Percentiles rank a stretch among this genome's conserved stretches.
phyloP scores from a whole-genome alignment of 1,140 invertebrate genomes.

The Platyura marginata region DNA sequence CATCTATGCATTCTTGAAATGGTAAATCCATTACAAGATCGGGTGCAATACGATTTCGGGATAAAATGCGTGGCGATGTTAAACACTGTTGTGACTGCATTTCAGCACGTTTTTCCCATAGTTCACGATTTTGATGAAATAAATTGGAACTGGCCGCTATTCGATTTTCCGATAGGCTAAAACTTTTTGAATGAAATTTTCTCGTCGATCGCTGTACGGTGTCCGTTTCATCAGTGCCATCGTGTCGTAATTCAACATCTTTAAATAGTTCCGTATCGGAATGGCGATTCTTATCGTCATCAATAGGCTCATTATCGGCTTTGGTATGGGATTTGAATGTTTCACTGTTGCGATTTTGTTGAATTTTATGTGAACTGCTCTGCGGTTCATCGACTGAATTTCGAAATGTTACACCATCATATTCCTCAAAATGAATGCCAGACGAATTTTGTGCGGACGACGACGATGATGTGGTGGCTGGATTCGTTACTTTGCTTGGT shows the following conservation, averaged over 20 bases:
- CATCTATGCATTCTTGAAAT: constrained; percentile 16
- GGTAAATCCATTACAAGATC: constrained; percentile 67
- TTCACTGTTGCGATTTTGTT: not conserved
- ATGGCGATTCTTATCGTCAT: constrained; percentile 1
- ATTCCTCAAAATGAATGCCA: constrained; percentile 1
- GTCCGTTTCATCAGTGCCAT: not conserved
- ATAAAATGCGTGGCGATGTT: constrained; percentile 1
- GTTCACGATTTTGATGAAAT: constrained; percentile 28
- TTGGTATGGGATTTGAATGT: not conserved
- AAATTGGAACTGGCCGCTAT: constrained; percentile 12
- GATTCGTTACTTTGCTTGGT: constrained; percentile 7
- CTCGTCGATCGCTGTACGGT: not conserved
- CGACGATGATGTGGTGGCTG: not conserved
- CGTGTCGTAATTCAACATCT: not conserved
- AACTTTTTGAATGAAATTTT: constrained; percentile 27
- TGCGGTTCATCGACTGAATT: not conserved
- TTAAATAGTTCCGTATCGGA: not conserved
- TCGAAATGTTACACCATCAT: constrained; percentile 1
- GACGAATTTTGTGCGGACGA: constrained; percentile 16
- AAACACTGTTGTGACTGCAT: not conserved
- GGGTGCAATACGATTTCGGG: constrained; percentile 26
- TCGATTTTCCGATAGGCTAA: constrained; percentile 23
- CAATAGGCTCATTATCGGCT: not conserved
- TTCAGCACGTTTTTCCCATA: constrained; percentile 36
- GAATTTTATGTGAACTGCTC: not conserved